phyloP scores from a whole-genome alignment of 2,888 invertebrate species.

The Leptopilina myrica region DNA sequence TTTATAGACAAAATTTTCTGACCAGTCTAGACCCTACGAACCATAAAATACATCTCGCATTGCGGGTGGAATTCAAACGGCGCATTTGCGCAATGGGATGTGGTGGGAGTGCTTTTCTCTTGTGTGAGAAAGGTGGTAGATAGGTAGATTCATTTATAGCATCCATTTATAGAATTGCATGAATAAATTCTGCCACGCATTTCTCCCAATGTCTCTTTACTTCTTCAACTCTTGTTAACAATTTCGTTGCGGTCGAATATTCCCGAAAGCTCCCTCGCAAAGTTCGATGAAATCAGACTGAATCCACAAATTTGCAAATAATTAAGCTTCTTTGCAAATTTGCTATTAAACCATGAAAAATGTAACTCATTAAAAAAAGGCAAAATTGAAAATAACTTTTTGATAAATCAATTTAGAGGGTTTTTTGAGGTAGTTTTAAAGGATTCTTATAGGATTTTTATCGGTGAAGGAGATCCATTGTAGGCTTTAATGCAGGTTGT shows the following conservation, averaged over 20 bases:
- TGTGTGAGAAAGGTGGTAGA: conserved; percentile 3
- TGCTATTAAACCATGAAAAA: no score
- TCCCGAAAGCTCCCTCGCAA: background rate
- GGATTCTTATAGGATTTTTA: background rate
- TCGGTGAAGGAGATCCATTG: conserved; percentile 16
- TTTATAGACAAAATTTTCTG: conserved; percentile 32
- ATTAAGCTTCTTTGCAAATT: background rate
- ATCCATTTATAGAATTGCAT: conserved; percentile 73
- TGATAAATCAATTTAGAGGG: conserved; percentile 10
- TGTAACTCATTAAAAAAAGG: no score
- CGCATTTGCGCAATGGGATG: conserved; percentile 72
- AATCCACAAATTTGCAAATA: background rate
- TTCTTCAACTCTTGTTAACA: conserved; percentile 41
- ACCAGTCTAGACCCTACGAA: conserved; percentile 44
- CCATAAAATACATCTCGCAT: conserved; percentile 67
- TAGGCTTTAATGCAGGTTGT: conserved; percentile 8
- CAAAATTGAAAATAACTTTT: background rate
- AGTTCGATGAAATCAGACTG: background rate
- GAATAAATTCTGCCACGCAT: conserved; percentile 69
- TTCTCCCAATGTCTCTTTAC: conserved; percentile 61
- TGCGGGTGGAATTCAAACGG: conserved; percentile 69
- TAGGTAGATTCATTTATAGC: conserved; percentile 50
- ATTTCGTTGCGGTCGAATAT: background rate
- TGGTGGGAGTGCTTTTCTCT: conserved; percentile 56
- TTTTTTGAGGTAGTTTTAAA: no score